Evolutionary conservation across 37 sponge, comb jelly and placozoan species (phyloP).

Genomic region (Hormiphora californensis): DNA sequence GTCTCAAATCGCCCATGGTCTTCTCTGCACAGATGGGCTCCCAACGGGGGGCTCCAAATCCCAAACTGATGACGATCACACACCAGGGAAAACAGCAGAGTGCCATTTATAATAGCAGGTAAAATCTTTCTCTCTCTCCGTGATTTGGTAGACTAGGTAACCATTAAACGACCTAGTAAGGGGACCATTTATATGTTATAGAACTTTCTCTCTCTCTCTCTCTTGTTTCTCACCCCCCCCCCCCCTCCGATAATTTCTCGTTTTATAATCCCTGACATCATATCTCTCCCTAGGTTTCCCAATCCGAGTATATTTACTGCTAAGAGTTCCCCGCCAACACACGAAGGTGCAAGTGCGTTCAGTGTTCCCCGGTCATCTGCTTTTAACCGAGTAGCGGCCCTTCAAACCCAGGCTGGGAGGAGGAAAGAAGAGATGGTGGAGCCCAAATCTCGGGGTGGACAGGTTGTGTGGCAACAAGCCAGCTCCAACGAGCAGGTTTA

Average conservation of each 20-base stretch:
- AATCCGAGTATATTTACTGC: no score
- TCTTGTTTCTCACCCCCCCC: no score
- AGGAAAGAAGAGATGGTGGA: slow-evolving; percentile 19
- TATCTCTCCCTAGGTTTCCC: no score
- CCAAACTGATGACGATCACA: not conserved
- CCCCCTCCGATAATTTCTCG: no score
- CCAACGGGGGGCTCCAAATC: slow-evolving; percentile 34
- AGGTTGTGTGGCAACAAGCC: slow-evolving; percentile 15
- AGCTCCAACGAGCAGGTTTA: slow-evolving; percentile 50
- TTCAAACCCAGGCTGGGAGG: not conserved
- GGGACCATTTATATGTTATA: no score
- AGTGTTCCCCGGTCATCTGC: slow-evolving; percentile 49
- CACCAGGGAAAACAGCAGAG: not conserved
- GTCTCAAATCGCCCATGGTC: slow-evolving; percentile 44
- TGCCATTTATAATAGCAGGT: slow-evolving; percentile 40
- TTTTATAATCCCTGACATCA: no score
- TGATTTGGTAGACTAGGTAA: no score
- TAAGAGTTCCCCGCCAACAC: no score
- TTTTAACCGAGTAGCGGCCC: slow-evolving; percentile 13
- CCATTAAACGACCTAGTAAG: no score
- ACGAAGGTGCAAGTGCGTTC: slow-evolving; percentile 14
- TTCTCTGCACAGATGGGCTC: slow-evolving; percentile 21
- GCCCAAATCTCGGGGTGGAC: not conserved
- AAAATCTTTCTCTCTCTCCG: no score
- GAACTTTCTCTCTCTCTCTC: no score